Conservation (phyloP, 2,113 vertebrate genomes). For the Chionomys nivalis region DNA sequence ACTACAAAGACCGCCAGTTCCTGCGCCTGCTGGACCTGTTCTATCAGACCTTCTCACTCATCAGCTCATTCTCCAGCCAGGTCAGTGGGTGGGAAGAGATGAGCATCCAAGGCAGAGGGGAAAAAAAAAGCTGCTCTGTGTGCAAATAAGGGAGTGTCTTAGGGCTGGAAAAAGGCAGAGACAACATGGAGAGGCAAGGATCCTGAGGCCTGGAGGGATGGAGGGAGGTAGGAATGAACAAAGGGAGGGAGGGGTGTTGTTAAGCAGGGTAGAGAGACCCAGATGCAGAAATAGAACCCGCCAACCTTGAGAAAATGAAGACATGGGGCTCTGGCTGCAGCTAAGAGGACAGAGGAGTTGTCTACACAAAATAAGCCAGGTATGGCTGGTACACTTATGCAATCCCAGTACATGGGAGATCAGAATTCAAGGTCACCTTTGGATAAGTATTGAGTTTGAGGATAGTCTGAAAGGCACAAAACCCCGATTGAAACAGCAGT, state of each 20-base stretch:
- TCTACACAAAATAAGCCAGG: background rate
- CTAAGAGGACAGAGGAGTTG: background rate
- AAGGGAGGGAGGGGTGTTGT: background rate
- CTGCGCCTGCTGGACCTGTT: conserved; percentile 39
- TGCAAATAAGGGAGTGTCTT: background rate
- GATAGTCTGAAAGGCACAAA: background rate
- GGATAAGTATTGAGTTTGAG: background rate
- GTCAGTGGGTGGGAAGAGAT: conserved; percentile 61
- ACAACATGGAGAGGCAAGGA: background rate
- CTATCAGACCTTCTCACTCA: background rate
- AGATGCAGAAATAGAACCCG: background rate
- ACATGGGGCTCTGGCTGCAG: background rate
- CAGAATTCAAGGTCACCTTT: background rate
- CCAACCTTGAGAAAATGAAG: background rate
- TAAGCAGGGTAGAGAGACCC: too few species aligned
- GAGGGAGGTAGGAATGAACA: too few species aligned
- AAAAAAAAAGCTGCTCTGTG: background rate
- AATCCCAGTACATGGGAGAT: background rate
- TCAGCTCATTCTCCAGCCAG: conserved; percentile 67
- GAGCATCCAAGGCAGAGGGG: background rate
- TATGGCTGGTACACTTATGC: background rate
- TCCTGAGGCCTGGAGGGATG: background rate
- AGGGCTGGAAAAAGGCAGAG: background rate
- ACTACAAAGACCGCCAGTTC: conserved; percentile 67
- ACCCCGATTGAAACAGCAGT: background rate